Conservation (phyloP, 2,797 vertebrate genomes). For the Kryptopterus vitreolus region DNA sequence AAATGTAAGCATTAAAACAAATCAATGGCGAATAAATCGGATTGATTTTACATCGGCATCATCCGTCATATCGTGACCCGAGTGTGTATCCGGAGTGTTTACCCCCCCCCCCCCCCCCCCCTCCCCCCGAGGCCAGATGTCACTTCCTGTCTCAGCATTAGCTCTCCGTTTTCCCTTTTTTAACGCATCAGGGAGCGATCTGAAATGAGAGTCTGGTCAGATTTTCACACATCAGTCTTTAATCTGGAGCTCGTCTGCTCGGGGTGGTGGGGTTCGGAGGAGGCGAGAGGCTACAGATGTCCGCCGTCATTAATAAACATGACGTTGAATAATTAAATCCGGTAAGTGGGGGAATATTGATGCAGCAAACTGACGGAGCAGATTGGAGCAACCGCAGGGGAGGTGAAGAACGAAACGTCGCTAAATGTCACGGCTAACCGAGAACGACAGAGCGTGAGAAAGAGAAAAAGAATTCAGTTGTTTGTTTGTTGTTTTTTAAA, state of each 20-base stretch:
- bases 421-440: slow-evolving; percentile 16
- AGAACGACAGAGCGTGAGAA: neutral
- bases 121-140: slow-evolving; percentile 60
- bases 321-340: slow-evolving; percentile 77
- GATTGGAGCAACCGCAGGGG: slow-evolving; percentile 48
- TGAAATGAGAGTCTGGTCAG: slow-evolving; percentile 40
- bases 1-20: neutral
- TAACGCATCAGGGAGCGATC: slow-evolving; percentile 44
- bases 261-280: slow-evolving; percentile 37
- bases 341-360: slow-evolving; percentile 61
- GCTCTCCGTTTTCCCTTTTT: slow-evolving; percentile 57
- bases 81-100: neutral
- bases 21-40: neutral
- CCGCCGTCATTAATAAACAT: slow-evolving; percentile 78
- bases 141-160: slow-evolving; percentile 54
- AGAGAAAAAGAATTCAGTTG: too few relatives aligned
- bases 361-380: slow-evolving; percentile 46
- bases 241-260: slow-evolving; percentile 17
- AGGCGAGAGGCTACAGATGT: slow-evolving; percentile 63
- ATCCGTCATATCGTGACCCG: neutral
- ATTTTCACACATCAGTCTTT: slow-evolving; percentile 29
- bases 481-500: too few relatives aligned
- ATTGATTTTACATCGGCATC: neutral
- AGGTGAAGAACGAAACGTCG: neutral
- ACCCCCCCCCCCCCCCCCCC: too few relatives aligned